Percentiles rank a stretch among this genome's conserved stretches.
Conservation (phyloP, 2,113 vertebrate genomes). For the Prionailurus bengalensis region DNA sequence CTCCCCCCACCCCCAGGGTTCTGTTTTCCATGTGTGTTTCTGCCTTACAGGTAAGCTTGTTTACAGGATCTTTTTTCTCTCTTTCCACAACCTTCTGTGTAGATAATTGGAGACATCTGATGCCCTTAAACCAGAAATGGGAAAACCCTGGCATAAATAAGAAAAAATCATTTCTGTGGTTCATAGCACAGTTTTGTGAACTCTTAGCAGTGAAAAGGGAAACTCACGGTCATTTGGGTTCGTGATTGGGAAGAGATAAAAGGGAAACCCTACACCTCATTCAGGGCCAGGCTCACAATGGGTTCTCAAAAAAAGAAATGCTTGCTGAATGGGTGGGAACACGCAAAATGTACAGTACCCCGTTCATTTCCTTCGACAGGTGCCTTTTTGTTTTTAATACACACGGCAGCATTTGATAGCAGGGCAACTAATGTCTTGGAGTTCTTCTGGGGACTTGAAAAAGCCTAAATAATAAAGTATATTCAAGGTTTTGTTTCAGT, state of each 20-base stretch:
- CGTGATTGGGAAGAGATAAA: constrained; percentile 77
- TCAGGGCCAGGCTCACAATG: constrained; percentile 65
- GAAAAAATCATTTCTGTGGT: constrained; percentile 69
- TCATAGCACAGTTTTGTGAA: constrained; percentile 55
- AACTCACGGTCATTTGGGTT: constrained; percentile 77
- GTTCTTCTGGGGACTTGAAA: constrained; percentile 56
- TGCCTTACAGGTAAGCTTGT: constrained; percentile 38
- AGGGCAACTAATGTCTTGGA: constrained; percentile 28
- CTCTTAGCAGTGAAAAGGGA: constrained; percentile 66
- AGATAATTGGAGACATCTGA: constrained; percentile 71
- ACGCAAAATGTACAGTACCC: constrained; percentile 57
- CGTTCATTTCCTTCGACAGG: constrained; percentile 73
- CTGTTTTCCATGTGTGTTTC: not conserved
- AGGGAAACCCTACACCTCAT: constrained; percentile 78
- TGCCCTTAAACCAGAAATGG: constrained; percentile 61
- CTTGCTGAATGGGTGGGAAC: constrained; percentile 72
- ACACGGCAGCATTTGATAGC: constrained; percentile 63
- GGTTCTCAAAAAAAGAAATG: constrained; percentile 66
- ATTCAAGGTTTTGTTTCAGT: constrained; percentile 34
- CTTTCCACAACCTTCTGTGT: not conserved
- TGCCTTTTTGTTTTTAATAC: constrained; percentile 73
- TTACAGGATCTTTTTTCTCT: constrained; percentile 34
- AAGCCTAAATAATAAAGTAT: constrained; percentile 43
- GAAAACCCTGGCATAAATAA: constrained; percentile 40
- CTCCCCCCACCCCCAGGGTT: not conserved